Base-by-base conservation (phyloP, 2,797 vertebrate species). In the Eulemur mongoz region DNA sequence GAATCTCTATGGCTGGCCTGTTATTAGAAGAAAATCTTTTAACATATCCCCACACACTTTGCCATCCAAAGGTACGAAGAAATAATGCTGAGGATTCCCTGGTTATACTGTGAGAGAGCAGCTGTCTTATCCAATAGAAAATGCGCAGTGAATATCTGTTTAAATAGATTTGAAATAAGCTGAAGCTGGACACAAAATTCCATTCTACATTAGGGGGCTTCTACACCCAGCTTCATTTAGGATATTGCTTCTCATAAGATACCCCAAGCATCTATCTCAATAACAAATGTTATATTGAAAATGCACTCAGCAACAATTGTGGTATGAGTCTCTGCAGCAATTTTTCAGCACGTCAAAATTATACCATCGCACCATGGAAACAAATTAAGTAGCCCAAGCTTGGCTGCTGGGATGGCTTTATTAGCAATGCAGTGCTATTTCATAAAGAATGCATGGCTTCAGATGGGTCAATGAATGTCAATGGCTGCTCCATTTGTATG, bases 271-370 rank as follows among this genome's bases (percentile, higher is more conserved):
- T 67, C 85, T 5, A 81, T 65, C 85, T 5, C 76, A 92, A 96
- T 95, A 97, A 97, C 91, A 98, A 98, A 97, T 83, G 94, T 92
- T 97, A 54, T 93, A 96, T 96, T 72, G 89, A 96, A 98, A 93
- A 97, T 57, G 79, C 12, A 54, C 63, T 97, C 61, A 0, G 98
- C 95, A 96, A 96, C 94, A 95, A 98, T 95, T 81, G 96, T 95
- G 67, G 87, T 70, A 93, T 38, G 97, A 96, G 94, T 93, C 98
- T 98, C 97, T 43, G 80, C 95, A 90, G 97, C 11, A 25, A 97
- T 98, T 98, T 98, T 98, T 97, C 96, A 97, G 98, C 93, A 61
- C 93, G 96, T 98, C 98, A 97, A 95, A 98, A 98, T 97, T 91
- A 95, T 27, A 96, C 95, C 93, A 89, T 95, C 93, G 97, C 94